Evolutionary conservation across 37 sponge, comb jelly and placozoan genomes (phyloP), one percentile per base, ranked within the genome.

Genomic region (Geodia barretti): DNA sequence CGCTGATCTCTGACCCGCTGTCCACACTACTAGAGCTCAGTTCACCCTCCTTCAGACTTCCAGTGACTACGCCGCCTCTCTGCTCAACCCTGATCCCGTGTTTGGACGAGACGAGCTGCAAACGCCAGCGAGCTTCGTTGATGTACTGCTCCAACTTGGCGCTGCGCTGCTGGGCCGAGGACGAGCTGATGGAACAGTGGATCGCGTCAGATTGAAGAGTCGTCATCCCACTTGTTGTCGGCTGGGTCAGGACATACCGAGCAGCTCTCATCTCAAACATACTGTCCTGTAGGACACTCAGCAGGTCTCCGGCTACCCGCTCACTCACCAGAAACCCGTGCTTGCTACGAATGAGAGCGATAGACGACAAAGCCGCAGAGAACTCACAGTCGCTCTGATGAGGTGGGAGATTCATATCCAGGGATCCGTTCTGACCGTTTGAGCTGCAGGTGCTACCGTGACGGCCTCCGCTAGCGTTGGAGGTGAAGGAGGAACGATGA

Each of bases 41-140:
- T 23, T 30, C 24, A 58, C 24, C 43, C 35, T 5, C 25, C 7
- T 68, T 47, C 11, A 7, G 11, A 7, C 14, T 47, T 7, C 11
- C 4, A 33, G 19, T 30, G 4, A 20, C 43, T 2, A 29, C 34
- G 1, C 23, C 60, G 19, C 32, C 43, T 68, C 39, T 42, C 60
- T 23, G 14, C 1, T 29, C 25, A 4, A 26, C 68, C 8, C 31
- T 61, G 40, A 79, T 61, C 2, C 77, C 81, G 24, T 76, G 68
- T 58, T 84, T 84, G 33, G 88, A 81, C 0, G 92, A 83, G 9
- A 97, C 90, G 28, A 97, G 83, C 59, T 94, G 84, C 20, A 92
- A 76, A 40, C 97, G 71, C 97, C 97, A 97, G 1, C 77, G 83
- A 39, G 97, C 97, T 67, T 97, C 97, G 63, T 92, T 89, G 78